Evolutionary conservation across 2,888 invertebrate genomes (phyloP).

Genomic region (Anagyrus pseudococci): DNA sequence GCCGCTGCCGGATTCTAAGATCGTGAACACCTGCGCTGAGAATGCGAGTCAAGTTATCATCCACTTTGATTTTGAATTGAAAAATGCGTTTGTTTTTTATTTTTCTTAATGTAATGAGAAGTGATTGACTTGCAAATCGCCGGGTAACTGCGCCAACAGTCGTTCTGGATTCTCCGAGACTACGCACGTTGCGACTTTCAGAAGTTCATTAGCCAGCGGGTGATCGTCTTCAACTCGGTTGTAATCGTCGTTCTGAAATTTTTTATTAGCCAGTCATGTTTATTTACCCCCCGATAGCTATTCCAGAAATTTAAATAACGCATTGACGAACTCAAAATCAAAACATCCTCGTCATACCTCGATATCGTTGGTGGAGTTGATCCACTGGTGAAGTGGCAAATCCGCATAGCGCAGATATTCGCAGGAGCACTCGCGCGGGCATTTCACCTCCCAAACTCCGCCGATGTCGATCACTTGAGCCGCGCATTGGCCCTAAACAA

Average conservation of each 20-base stretch:
- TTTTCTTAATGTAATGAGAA: too few species aligned
- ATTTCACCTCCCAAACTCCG: constrained; percentile 51
- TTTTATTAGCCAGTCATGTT: too few species aligned
- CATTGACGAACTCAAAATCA: too few species aligned
- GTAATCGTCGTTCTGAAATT: constrained; percentile 29
- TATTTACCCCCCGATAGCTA: too few species aligned
- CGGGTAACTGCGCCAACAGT: constrained; percentile 48
- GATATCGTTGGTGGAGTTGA: constrained; percentile 40
- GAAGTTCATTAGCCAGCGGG: constrained; percentile 46
- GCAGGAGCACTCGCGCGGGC: constrained; percentile 57
- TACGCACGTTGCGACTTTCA: constrained; percentile 53
- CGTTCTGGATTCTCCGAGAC: constrained; percentile 47
- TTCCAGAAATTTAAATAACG: too few species aligned
- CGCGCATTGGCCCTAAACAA: constrained; percentile 2
- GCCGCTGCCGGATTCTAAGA: constrained; percentile 52
- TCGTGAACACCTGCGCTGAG: constrained; percentile 48
- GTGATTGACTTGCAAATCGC: constrained; percentile 49
- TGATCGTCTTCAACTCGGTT: constrained; percentile 41
- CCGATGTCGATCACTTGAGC: constrained; percentile 51
- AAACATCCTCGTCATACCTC: constrained; percentile 38
- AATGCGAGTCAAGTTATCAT: background rate
- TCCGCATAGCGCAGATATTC: constrained; percentile 54
- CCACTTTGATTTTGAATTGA: too few species aligned
- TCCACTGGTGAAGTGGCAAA: constrained; percentile 55
- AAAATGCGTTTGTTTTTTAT: too few species aligned